Conservation (phyloP, 2,888 invertebrate genomes). For the Thumatha senex region DNA sequence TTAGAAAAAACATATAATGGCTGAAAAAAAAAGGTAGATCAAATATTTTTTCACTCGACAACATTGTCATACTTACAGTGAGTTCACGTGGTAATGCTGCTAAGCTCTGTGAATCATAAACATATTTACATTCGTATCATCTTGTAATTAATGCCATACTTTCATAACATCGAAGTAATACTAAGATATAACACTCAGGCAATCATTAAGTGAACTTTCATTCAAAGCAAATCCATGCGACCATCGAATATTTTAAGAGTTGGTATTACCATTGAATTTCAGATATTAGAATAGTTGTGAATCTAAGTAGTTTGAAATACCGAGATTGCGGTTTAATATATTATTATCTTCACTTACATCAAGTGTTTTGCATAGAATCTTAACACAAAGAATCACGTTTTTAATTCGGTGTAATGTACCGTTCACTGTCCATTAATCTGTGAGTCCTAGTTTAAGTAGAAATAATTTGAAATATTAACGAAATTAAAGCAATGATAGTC, state of each 20-base stretch:
- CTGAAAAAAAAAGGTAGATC: neutral
- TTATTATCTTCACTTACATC: too few species aligned
- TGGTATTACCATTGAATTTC: constrained; percentile 21
- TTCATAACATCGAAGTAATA: constrained; percentile 37
- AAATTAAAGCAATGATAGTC: neutral
- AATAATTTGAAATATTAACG: too few species aligned
- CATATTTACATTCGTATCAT: constrained; percentile 76
- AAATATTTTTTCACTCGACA: constrained; percentile 23
- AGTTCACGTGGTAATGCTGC: constrained; percentile 91
- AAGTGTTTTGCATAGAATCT: too few species aligned
- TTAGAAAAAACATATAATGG: constrained; percentile 1
- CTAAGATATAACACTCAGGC: constrained; percentile 44
- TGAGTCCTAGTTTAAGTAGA: too few species aligned
- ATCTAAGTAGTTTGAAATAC: too few species aligned
- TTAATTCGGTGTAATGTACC: too few species aligned
- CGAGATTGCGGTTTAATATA: too few species aligned
- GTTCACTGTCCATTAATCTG: too few species aligned
- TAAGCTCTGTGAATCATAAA: constrained; percentile 89
- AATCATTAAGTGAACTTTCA: constrained; percentile 30
- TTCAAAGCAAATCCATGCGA: constrained; percentile 42
- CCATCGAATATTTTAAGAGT: constrained; percentile 21
- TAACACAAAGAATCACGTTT: too few species aligned
- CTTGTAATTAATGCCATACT: constrained; percentile 40
- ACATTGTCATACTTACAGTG: constrained; percentile 86
- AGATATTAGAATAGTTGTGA: too few species aligned